phyloP scores from a whole-genome alignment of 2,797 vertebrate species.

The Bradypodion pumilum region DNA sequence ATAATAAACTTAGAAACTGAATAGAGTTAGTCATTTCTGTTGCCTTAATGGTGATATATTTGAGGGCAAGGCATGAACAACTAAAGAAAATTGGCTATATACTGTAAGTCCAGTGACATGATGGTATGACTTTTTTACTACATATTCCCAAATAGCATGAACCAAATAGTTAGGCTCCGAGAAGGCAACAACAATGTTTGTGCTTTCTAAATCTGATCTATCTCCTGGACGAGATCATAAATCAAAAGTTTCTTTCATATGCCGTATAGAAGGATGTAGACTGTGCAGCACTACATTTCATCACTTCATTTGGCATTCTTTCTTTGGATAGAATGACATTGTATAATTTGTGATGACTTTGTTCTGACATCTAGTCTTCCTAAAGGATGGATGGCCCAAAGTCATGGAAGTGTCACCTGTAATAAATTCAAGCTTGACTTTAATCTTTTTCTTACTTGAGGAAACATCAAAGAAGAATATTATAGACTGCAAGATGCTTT shows the following conservation, averaged over 20 bases:
- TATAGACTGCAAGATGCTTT: conserved; percentile 63
- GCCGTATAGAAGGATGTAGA: conserved; percentile 20
- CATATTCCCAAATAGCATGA: neutral
- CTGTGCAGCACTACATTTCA: conserved; percentile 47
- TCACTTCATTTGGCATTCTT: conserved; percentile 56
- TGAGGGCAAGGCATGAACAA: neutral
- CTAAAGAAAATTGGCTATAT: neutral
- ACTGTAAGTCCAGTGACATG: neutral
- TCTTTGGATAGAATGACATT: conserved; percentile 57
- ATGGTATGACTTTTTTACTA: neutral
- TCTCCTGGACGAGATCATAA: conserved; percentile 50
- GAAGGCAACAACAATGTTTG: conserved; percentile 23
- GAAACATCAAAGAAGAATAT: conserved; percentile 68
- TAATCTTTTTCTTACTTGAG: conserved; percentile 67
- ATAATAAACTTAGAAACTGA: neutral
- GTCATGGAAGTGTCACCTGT: conserved; percentile 69
- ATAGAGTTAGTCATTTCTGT: no score
- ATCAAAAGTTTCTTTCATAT: conserved; percentile 52
- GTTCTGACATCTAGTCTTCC: conserved; percentile 64
- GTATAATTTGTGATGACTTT: conserved; percentile 66
- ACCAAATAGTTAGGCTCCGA: conserved; percentile 19
- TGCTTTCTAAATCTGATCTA: conserved; percentile 43
- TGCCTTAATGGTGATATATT: neutral
- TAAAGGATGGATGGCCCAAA: conserved; percentile 61
- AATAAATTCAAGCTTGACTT: conserved; percentile 69